Conservation (phyloP, 1,140 invertebrate species). For the Melitaea cinxia region DNA sequence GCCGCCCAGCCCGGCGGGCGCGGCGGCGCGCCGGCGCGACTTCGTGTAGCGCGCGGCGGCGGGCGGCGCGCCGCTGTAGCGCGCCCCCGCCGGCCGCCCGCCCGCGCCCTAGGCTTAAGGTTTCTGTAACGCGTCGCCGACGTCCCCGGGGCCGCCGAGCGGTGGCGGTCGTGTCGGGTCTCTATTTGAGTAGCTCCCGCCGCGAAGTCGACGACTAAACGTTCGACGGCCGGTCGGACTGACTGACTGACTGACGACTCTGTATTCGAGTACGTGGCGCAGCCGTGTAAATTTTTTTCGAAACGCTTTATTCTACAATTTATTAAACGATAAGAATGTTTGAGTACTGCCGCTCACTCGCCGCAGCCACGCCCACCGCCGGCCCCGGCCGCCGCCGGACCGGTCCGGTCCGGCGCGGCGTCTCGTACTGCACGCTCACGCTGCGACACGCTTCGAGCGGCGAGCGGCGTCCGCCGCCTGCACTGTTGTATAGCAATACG, state of each 20-base stretch:
- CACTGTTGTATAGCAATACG: conserved; percentile 45
- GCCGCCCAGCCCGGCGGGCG: conserved; percentile 35
- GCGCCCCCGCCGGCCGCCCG: too few species aligned
- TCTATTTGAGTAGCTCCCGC: neutral
- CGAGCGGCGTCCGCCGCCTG: conserved; percentile 13
- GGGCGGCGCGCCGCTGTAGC: conserved; percentile 46
- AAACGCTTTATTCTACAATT: conserved; percentile 33
- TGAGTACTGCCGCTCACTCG: conserved; percentile 16
- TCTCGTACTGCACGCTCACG: conserved; percentile 2
- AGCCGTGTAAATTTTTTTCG: conserved; percentile 12
- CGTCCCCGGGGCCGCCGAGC: neutral
- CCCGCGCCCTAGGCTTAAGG: too few species aligned
- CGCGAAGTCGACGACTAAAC: neutral
- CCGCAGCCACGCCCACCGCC: conserved; percentile 8
- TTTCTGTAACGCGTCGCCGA: neutral
- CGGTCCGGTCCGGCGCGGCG: conserved; percentile 9
- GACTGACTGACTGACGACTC: too few species aligned
- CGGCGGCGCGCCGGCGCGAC: conserved; percentile 54
- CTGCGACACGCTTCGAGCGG: neutral
- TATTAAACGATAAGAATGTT: conserved; percentile 27
- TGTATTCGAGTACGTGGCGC: conserved; percentile 5
- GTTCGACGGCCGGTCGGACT: neutral
- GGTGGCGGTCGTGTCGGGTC: neutral
- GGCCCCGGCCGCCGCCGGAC: conserved; percentile 1
- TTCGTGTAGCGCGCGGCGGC: conserved; percentile 71